Base-by-base conservation (phyloP, 2,797 vertebrate species). In the Hydrocynus forskahlii region DNA sequence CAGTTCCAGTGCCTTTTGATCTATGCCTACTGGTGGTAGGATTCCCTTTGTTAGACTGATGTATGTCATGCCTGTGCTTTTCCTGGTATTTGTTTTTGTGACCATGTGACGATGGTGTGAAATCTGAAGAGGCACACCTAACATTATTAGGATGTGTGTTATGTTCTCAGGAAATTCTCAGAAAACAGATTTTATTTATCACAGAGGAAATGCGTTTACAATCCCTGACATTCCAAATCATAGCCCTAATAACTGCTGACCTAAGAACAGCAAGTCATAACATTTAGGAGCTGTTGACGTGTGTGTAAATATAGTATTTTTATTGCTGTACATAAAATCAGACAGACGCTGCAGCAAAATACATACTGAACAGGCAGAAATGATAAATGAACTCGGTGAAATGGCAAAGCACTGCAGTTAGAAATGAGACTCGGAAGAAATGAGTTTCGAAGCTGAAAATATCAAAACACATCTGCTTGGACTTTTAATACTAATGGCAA, bases 51-150 rank as follows among this genome's bases (percentile, higher is more conserved):
- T 19, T 54, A 7, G n/a, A 2, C 19, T 57, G 38, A 35, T 16
- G 70, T 25, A 35, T 29, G 50, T 14, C 69, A 59, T 74, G 35
- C 16, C 35, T 10, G 19, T 59, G 2, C 4, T 12, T 59, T 74
- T 59, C 71, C 54, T 59, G 38, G 71, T 59, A 16, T 73, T 73
- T n/a, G 19, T 38, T 40, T 4, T 71, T 73, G 29, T 29, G 35
- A 66, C 35, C 35, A 55, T 29, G 69, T 72, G 69, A 72, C 55
- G 25, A 35, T 72, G 7, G 48, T 72, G 50, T 57, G 52, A 74
- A 74, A 74, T 57, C 52, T 38, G 17, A 73, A 57, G 70, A 57
- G 52, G 70, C 74, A 57, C 52, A 55, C 8, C 52, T 57, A 5
- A 19, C 16, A 5, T 6, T 1, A 57, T 52, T 19, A 9, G 17